Conservation (phyloP, 2,797 vertebrate genomes). For the Enteromius paludinosus region DNA sequence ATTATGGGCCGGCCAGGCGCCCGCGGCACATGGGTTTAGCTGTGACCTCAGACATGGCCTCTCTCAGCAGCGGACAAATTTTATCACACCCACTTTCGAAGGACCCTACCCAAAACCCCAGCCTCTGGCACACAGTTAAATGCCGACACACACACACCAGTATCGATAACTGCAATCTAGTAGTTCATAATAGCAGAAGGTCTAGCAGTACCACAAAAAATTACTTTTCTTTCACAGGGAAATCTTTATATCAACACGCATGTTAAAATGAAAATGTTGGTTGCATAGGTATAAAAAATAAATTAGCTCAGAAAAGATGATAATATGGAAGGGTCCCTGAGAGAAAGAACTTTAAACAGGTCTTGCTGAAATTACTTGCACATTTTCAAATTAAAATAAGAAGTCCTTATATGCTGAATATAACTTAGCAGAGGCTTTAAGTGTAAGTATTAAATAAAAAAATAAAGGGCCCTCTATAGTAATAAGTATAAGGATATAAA, state of each 20-base stretch:
- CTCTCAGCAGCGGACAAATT: constrained; percentile 84
- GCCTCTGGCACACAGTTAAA: constrained; percentile 50
- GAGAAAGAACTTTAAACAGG: background rate
- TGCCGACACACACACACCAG: background rate
- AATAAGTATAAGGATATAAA: background rate
- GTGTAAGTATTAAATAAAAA: background rate
- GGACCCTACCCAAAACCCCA: constrained; percentile 73
- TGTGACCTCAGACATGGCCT: constrained; percentile 84
- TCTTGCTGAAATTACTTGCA: background rate
- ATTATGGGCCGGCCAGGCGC: constrained; percentile 85
- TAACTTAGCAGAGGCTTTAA: background rate
- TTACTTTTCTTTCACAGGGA: background rate
- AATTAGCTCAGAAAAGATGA: background rate
- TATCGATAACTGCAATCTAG: background rate
- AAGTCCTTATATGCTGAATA: background rate
- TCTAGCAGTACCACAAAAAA: background rate
- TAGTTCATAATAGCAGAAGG: background rate
- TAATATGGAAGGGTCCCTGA: background rate
- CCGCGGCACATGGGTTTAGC: constrained; percentile 86
- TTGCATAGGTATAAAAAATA: background rate
- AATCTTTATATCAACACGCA: background rate
- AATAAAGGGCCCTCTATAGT: background rate
- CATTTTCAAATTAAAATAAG: background rate
- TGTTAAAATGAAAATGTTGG: background rate
- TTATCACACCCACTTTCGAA: constrained; percentile 85